Evolutionary conservation across 2,113 vertebrate species (phyloP).

Genomic region (Australoheros scitulus): DNA sequence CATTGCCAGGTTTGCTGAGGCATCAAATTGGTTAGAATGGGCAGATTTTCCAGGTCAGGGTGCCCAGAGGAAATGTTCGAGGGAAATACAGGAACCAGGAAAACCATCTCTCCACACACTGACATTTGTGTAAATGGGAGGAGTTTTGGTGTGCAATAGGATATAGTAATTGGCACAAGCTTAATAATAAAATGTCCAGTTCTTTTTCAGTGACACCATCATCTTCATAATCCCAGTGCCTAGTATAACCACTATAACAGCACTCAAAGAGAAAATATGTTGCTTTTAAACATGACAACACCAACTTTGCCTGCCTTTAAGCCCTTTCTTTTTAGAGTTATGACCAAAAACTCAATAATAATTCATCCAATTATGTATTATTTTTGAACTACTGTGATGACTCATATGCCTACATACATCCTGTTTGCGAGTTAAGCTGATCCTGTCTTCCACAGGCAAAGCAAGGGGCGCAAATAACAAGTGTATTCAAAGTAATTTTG

Average conservation of each 20-base stretch:
- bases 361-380: neutral
- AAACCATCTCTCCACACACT: slow-evolving; percentile 1
- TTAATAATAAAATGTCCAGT: neutral
- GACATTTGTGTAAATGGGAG: slow-evolving; percentile 23
- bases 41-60: slow-evolving; percentile 56
- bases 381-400: neutral
- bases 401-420: neutral
- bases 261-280: neutral
- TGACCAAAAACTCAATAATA: neutral
- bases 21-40: slow-evolving; percentile 45
- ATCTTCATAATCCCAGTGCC: neutral
- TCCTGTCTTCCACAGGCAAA: neutral
- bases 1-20: slow-evolving; percentile 41
- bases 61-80: slow-evolving; percentile 15
- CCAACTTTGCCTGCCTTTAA: neutral
- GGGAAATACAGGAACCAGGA: neutral
- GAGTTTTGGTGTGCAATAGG: neutral
- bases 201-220: neutral
- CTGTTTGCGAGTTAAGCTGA: neutral
- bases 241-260: neutral
- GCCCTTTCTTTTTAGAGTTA: neutral
- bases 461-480: neutral
- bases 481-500: neutral
- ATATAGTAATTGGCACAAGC: neutral
- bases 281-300: neutral